Percentiles rank a stretch among this genome's conserved stretches.
These are phyloP conservation scores for Gonatopus flavifemur DNA, from an alignment of 1,140 invertebrate genomes.

Conservation along the genomic window DNA sequence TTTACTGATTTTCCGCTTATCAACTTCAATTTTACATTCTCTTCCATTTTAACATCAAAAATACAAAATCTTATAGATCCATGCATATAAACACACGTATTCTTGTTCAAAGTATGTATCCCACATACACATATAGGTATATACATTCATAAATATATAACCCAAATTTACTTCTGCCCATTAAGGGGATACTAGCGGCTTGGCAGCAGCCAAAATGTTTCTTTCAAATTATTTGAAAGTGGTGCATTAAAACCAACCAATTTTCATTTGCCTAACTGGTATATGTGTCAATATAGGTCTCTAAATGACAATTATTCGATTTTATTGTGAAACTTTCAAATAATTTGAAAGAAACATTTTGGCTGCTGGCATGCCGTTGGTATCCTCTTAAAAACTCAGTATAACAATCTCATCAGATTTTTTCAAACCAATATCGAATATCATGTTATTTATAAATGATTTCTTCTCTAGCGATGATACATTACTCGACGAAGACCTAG, in stretches of 20 bases:
- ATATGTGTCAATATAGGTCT: no score
- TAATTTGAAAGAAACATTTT: background rate
- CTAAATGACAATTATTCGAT: background rate
- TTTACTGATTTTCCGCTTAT: no score
- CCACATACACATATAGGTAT: conserved; percentile 30
- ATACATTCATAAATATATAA: no score
- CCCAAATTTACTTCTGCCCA: no score
- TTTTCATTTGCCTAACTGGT: no score
- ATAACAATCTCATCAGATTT: background rate
- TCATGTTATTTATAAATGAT: conserved; percentile 2
- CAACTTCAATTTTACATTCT: background rate
- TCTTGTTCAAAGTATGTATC: background rate
- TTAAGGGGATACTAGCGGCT: no score
- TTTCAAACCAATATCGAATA: background rate
- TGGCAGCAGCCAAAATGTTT: no score
- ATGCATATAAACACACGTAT: background rate
- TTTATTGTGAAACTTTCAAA: background rate
- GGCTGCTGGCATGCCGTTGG: background rate
- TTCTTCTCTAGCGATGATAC: conserved; percentile 51
- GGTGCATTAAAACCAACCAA: no score
- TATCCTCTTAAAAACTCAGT: background rate
- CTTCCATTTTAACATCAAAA: background rate
- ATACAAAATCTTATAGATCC: background rate
- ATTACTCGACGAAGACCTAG: conserved; percentile 55
- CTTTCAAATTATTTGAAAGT: no score